Conservation (phyloP, 2,113 vertebrate species). For the Catagonus wagneri region DNA sequence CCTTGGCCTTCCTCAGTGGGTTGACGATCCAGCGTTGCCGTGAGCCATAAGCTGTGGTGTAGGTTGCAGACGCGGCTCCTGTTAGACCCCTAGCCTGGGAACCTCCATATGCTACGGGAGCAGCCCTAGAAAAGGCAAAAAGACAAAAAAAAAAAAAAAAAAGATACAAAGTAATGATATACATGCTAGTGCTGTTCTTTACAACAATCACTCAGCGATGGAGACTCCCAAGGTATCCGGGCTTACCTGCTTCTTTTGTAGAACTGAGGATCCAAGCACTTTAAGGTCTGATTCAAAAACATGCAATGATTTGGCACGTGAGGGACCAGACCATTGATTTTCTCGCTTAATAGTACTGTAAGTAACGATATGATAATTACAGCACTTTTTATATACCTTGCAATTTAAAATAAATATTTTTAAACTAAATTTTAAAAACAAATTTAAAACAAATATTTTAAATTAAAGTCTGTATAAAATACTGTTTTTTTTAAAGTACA, state of each 20-base stretch:
- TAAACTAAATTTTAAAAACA: not conserved
- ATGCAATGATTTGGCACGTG: not conserved
- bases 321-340: not conserved
- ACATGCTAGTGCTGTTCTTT: not conserved
- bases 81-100: too few relatives aligned
- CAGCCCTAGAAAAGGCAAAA: too few relatives aligned
- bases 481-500: not conserved
- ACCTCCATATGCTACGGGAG: too few relatives aligned
- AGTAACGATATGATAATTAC: not conserved
- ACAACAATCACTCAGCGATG: not conserved
- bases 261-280: not conserved
- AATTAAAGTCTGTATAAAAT: not conserved
- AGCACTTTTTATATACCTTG: slow-evolving; percentile 3
- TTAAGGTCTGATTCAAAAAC: not conserved
- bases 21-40: too few relatives aligned
- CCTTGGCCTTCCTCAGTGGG: too few relatives aligned
- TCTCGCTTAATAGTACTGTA: not conserved
- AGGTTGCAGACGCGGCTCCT: too few relatives aligned
- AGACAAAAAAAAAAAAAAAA: too few relatives aligned
- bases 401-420: not conserved
- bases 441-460: not conserved
- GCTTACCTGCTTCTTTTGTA: not conserved
- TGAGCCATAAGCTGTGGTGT: too few relatives aligned
- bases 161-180: not conserved
- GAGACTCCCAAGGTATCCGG: not conserved